Conservation (phyloP, 2,797 vertebrate genomes). For the Choloepus didactylus region DNA sequence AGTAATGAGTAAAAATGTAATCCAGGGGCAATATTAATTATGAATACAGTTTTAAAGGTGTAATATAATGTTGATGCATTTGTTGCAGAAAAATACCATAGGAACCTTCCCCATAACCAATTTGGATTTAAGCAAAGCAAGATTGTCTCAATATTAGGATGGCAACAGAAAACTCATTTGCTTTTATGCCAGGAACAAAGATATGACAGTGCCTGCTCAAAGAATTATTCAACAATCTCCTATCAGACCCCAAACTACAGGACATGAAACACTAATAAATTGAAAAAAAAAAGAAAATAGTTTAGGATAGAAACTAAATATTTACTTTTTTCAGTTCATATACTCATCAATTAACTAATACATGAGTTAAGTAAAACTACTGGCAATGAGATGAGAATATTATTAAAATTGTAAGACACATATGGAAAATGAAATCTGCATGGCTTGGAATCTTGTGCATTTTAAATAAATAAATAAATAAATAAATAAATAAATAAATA, state of each 20-base stretch:
- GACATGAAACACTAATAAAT: no score
- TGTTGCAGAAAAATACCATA: no score
- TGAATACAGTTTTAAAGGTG: background rate
- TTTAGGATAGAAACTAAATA: background rate
- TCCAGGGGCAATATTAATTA: background rate
- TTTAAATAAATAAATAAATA: background rate
- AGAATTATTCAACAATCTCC: background rate
- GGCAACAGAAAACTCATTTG: background rate
- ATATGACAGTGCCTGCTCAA: background rate
- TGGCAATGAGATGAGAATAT: no score
- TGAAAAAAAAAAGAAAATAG: background rate
- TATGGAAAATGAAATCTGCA: no score
- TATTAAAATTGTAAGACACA: no score
- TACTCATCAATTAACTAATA: background rate
- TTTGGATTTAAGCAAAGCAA: background rate
- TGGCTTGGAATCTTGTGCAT: background rate
- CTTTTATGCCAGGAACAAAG: background rate
- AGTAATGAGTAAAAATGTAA: background rate
- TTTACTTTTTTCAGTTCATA: background rate
- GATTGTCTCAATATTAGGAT: background rate
- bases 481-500: no score
- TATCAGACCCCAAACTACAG: background rate
- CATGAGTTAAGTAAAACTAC: background rate
- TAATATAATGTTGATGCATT: background rate
- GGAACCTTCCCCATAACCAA: background rate